Percentiles rank a stretch among this genome's conserved stretches.
Conservation (phyloP, 2,888 invertebrate species). For the Sesia apiformis region DNA sequence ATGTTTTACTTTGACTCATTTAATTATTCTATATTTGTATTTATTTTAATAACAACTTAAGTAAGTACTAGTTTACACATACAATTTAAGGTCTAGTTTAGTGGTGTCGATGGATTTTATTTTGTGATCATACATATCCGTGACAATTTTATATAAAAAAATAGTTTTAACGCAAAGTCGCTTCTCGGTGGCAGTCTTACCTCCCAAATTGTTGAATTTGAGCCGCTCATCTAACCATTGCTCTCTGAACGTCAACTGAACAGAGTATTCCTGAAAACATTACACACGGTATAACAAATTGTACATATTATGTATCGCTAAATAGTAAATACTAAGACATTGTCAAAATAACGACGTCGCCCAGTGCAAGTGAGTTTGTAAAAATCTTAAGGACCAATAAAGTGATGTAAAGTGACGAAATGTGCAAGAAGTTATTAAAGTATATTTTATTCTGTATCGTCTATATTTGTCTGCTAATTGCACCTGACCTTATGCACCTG, state of each 20-base stretch:
- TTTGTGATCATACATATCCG: too few relatives aligned
- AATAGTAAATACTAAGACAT: background rate
- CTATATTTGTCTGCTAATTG: too few relatives aligned
- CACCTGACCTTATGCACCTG: too few relatives aligned
- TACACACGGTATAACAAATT: background rate
- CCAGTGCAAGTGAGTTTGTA: background rate
- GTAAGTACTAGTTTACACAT: too few relatives aligned
- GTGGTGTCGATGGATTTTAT: too few relatives aligned
- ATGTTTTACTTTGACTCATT: too few relatives aligned
- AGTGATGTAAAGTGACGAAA: background rate
- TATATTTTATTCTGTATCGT: too few relatives aligned
- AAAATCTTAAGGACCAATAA: background rate
- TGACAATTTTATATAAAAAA: too few relatives aligned
- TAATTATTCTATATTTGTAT: too few relatives aligned
- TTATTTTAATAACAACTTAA: too few relatives aligned
- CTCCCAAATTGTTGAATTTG: conserved; percentile 90
- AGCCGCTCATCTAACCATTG: conserved; percentile 97
- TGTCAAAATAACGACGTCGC: background rate
- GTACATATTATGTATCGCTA: background rate
- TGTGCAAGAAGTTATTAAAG: background rate
- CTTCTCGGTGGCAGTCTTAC: conserved; percentile 49
- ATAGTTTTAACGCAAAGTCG: too few relatives aligned
- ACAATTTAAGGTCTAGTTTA: too few relatives aligned
- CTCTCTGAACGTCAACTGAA: conserved; percentile 97
- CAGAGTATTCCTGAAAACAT: conserved; percentile 93